A percentile compares a stretch with the other conserved stretches of the same genome.
These are phyloP conservation scores for Steinernema hermaphroditum DNA, from an alignment of 2,888 invertebrate species.

Conservation along the genomic window DNA sequence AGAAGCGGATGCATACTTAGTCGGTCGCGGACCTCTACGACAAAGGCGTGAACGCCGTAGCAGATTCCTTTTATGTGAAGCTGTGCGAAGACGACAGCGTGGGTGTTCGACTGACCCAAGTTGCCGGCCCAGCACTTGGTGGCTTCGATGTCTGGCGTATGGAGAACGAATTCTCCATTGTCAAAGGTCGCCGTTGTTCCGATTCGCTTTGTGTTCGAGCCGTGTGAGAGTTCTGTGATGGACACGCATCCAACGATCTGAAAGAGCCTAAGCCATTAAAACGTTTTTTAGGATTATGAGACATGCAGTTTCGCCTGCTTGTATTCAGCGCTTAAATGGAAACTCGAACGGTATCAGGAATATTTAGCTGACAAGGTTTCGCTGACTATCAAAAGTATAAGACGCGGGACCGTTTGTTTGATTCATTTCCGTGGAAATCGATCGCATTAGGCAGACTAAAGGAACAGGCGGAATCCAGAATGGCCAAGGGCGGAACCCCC, in stretches of 20 bases:
- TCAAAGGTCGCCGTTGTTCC: slow-evolving; percentile 82
- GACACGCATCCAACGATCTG: slow-evolving; percentile 80
- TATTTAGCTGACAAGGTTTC: too few species aligned
- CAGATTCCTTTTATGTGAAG: slow-evolving; percentile 70
- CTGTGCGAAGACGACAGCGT: slow-evolving; percentile 85
- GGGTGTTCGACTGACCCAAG: slow-evolving; percentile 76
- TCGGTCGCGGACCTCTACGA: slow-evolving; percentile 81
- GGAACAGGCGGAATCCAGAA: too few species aligned
- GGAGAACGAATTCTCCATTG: slow-evolving; percentile 76
- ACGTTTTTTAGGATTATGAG: too few species aligned
- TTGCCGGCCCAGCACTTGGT: slow-evolving; percentile 88
- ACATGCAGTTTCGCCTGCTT: too few species aligned
- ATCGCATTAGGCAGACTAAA: too few species aligned
- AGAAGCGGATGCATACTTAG: slow-evolving; percentile 74
- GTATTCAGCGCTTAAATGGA: too few species aligned
- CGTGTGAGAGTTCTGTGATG: slow-evolving; percentile 86
- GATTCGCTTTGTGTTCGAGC: slow-evolving; percentile 86
- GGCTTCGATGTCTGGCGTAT: slow-evolving; percentile 79
- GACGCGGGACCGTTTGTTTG: too few species aligned
- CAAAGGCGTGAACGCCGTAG: slow-evolving; percentile 84
- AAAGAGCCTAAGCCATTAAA: too few species aligned
- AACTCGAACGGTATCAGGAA: too few species aligned
- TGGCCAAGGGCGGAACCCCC: too few species aligned
- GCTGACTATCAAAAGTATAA: too few species aligned
- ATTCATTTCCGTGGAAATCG: too few species aligned